Percentiles rank a stretch among this genome's conserved stretches.
These are phyloP conservation scores for Synergus gifuensis DNA, from an alignment of 2,888 invertebrate species.

Conservation along the genomic window DNA sequence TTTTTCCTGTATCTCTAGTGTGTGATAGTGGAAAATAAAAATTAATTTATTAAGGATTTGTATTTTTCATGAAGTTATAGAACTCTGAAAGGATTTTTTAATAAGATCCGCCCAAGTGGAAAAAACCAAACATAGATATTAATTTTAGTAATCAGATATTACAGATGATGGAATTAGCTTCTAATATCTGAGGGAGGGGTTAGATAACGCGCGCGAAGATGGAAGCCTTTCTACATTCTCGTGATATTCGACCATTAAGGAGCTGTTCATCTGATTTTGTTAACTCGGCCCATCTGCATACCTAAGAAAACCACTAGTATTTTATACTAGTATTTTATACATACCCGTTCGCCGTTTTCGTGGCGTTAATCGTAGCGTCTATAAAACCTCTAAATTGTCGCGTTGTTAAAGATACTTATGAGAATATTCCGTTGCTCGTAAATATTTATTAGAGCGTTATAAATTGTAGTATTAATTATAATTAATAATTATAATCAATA, in stretches of 20 bases:
- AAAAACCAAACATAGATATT: neutral
- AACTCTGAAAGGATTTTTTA: neutral
- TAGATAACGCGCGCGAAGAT: neutral
- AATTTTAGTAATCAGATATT: neutral
- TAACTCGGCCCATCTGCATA: neutral
- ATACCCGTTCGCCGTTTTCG: conserved; percentile 52
- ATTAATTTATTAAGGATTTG: neutral
- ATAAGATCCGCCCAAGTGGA: neutral
- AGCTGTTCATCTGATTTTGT: neutral
- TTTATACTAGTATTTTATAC: conserved; percentile 48
- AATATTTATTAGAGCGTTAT: conserved; percentile 47
- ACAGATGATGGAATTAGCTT: neutral
- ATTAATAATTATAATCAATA: too few relatives aligned
- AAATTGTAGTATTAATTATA: conserved; percentile 46
- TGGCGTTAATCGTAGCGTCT: conserved; percentile 50
- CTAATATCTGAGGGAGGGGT: neutral
- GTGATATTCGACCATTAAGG: neutral
- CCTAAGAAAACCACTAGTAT: conserved; percentile 24
- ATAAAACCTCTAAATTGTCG: conserved; percentile 46
- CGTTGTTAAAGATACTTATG: conserved; percentile 45
- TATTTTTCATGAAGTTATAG: neutral
- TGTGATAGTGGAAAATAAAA: neutral
- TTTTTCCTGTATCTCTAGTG: neutral
- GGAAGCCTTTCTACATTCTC: neutral
- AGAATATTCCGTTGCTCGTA: conserved; percentile 49